Evolutionary conservation across 2,113 vertebrate genomes (phyloP), one percentile per base, ranked within the genome.

Genomic region (Mola mola): DNA sequence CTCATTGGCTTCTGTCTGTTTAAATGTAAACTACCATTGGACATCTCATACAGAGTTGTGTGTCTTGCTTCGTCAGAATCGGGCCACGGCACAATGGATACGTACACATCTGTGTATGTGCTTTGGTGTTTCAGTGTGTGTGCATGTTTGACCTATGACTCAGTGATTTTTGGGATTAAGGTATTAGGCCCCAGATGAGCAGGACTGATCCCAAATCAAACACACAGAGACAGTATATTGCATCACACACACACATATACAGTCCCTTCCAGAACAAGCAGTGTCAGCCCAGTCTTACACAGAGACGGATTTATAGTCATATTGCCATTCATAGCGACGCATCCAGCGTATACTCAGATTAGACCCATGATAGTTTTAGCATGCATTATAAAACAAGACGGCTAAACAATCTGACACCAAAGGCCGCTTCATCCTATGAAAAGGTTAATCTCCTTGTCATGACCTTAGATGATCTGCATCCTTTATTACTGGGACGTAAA

Each of bases 131-230:
- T 58, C 59, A 41, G 38, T 78, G 68, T 61, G 55, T 72, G 71
- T 82, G 75, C 72, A 67, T 87, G 80, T 85, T 81, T 81, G 77
- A 75, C 86, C 78, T 83, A 78, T 85, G 86, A 87, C 86, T 88
- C 87, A 84, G 86, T 87, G 86, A 84, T 86, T 89, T 90, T 79
- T 49, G 70, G 84, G 87, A 89, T 90, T 90, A 90, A 82, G 72
- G 87, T 87, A 88, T 90, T 87, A 90, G 87, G 74, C 79, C 85
- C 61, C 82, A 89, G 87, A 87, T 88, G 86, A 89, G 84, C 83
- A 83, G 80, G 85, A 78, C 82, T 88, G 82, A 89, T 88, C 86
- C 86, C 65, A 84, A 90, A 81, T 86, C 87, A 86, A 87, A 89
- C 84, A 84, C 87, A 86, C 78, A 83, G 78, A 82, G 72, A 81